Base-by-base conservation (phyloP, 2,113 vertebrate species). In the Gymnogyps californianus region DNA sequence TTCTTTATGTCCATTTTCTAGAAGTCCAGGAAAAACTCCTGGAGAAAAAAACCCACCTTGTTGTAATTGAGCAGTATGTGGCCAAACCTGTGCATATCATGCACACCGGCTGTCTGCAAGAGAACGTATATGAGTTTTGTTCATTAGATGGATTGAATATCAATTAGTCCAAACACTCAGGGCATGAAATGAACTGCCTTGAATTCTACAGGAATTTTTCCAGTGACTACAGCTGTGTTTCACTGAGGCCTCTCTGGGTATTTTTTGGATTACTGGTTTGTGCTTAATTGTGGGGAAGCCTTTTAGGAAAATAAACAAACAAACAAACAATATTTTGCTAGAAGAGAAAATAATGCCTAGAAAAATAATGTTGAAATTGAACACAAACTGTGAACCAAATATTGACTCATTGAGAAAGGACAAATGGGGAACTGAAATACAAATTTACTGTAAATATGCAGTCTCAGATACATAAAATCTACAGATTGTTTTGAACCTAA, bases 231-330 rank as follows among this genome's bases (percentile, higher is more conserved):
- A 93, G 61, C 75, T 94, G 40, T 82, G 83, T 64, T 89, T 94
- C 49, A 40, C 32, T n/a, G 40, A 84, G 67, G 38, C 29, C 32
- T 75, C 64, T 81, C 47, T 80, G 44, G 19, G 29, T 74, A 17
- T 34, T 90, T 91, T 84, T 91, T 90, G 52, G 64, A 76, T 95
- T 76, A 72, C 65, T 83, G 72, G 26, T 64, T 90, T 92, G 74
- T 84, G 89, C 57, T 78, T 93, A 95, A 97, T 87, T 95, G 77
- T 49, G 70, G 25, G 61, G 89, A 96, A 89, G 69, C 2, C 16
- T 96, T 84, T 89, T 28, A 89, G 89, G 65, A 81, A 90, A 90
- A 95, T 28, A 92, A 93, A 78, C 51, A 87, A 93, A 69, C 51
- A 87, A 93, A 69, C 7, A 13, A 80, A 21, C 5, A 9, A 47